Evolutionary conservation across 2,113 vertebrate genomes (phyloP).

Genomic region (Carlito syrichta): DNA sequence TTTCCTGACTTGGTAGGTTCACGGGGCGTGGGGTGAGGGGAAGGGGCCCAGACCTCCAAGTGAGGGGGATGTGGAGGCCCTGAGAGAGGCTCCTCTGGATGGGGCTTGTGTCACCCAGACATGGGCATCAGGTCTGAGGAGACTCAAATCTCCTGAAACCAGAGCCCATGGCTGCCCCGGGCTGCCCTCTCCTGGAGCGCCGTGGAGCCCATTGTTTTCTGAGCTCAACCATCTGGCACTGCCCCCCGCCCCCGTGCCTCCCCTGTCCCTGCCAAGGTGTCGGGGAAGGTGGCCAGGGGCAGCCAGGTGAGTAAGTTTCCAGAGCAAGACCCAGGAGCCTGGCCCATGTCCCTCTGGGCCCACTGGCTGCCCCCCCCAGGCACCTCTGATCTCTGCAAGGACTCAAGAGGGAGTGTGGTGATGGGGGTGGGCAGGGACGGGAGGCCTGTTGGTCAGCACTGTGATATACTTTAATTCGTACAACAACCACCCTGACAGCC

Average conservation of each 20-base stretch:
- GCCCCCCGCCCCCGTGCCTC: background rate
- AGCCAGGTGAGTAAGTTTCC: slow-evolving; percentile 7
- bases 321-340: background rate
- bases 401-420: background rate
- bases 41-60: background rate
- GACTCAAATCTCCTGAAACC: background rate
- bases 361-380: background rate
- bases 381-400: background rate
- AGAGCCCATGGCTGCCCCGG: background rate
- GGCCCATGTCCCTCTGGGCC: background rate
- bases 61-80: background rate
- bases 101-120: background rate
- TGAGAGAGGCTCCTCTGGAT: background rate
- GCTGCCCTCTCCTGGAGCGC: background rate
- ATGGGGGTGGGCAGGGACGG: background rate
- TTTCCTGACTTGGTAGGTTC: background rate
- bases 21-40: background rate
- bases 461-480: background rate
- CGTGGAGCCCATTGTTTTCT: slow-evolving; percentile 61
- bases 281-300: slow-evolving; percentile 42
- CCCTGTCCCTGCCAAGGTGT: slow-evolving; percentile 28
- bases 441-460: background rate
- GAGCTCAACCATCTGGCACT: background rate
- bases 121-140: background rate
- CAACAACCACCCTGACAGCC: background rate